Percentiles rank a stretch among this genome's conserved stretches.
Conservation (phyloP, 2,113 vertebrate genomes). For the Cisticola juncidis region DNA sequence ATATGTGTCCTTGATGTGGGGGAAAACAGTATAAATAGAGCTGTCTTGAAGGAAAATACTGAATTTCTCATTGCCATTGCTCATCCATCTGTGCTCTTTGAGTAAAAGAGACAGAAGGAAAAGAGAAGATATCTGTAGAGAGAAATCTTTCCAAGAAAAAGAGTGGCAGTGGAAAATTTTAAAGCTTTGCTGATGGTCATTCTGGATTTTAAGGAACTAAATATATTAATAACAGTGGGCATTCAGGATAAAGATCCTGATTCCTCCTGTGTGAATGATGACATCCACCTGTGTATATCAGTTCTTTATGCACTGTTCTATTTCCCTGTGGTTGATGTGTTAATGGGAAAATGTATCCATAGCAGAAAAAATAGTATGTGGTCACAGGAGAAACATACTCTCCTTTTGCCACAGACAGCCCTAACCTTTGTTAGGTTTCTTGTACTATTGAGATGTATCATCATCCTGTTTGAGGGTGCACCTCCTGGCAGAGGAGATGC, state of each 20-base stretch:
- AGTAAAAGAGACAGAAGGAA: neutral
- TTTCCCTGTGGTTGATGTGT: neutral
- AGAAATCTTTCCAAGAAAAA: neutral
- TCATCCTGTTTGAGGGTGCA: neutral
- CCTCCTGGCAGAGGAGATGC: neutral
- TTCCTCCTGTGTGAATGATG: neutral
- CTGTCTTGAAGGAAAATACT: neutral
- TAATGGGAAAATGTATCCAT: neutral
- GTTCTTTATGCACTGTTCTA: neutral
- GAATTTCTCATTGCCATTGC: neutral
- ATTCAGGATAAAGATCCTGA: neutral
- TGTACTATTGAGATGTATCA: neutral
- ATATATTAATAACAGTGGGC: neutral
- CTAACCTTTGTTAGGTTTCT: neutral
- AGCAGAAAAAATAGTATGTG: neutral
- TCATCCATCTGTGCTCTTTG: neutral
- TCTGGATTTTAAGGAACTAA: neutral
- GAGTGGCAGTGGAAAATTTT: neutral
- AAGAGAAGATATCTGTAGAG: neutral
- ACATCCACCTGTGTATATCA: accelerated
- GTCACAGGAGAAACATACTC: accelerated
- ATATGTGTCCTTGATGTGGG: neutral
- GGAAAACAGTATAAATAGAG: neutral
- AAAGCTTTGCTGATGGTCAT: neutral
- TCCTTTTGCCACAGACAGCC: neutral